Conservation (phyloP, 2,113 vertebrate species). For the Oplegnathus fasciatus region DNA sequence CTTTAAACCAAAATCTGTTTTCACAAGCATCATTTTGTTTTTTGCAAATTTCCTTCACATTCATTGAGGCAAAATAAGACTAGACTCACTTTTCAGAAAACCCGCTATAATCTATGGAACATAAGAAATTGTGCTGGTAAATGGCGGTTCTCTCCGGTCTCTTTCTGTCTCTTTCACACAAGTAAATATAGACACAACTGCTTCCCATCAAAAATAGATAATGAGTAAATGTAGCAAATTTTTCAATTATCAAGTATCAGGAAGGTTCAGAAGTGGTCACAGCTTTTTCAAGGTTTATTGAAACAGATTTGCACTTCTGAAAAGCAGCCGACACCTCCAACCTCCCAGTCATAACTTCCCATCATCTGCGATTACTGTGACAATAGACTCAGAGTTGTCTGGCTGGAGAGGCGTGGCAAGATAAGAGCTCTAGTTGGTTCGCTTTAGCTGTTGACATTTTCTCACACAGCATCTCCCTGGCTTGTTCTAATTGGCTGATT, state of each 20-base stretch:
- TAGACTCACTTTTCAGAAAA: neutral
- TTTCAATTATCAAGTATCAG: neutral
- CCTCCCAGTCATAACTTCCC: neutral
- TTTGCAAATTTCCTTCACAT: neutral
- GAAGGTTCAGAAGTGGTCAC: neutral
- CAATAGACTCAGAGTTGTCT: constrained; percentile 21
- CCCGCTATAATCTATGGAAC: neutral
- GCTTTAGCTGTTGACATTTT: constrained; percentile 34
- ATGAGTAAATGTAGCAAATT: neutral
- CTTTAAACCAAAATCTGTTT: neutral
- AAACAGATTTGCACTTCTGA: constrained; percentile 7
- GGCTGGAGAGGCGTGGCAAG: neutral
- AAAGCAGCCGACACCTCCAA: constrained; percentile 1
- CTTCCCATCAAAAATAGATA: neutral
- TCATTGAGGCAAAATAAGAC: neutral
- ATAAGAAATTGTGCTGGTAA: neutral
- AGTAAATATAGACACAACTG: neutral
- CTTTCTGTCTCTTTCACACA: neutral
- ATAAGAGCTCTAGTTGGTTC: neutral
- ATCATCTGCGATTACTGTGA: neutral
- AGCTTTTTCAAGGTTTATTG: neutral
- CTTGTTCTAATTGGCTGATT: constrained; percentile 4
- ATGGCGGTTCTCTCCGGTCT: neutral
- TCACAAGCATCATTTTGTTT: too few species aligned
- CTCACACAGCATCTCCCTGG: neutral